These are phyloP conservation scores for Nasonovia ribisnigri DNA, from an alignment of 2,888 invertebrate species.

Conservation along the genomic window DNA sequence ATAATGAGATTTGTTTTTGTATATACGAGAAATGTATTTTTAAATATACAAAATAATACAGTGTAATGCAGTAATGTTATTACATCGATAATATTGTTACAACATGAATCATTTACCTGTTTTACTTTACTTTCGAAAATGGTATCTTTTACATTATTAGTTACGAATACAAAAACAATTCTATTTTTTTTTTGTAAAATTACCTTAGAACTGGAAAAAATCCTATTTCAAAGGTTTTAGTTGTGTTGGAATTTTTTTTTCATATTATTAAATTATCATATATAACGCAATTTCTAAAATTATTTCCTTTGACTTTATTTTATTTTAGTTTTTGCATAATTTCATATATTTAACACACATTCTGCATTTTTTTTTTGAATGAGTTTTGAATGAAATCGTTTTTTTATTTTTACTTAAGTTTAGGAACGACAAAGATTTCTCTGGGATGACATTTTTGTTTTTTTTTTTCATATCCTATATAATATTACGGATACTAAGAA, in stretches of 20 bases:
- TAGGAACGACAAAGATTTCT: not conserved
- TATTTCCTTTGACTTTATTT: not conserved
- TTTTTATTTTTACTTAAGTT: not conserved
- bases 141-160: conserved; percentile 1
- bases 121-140: conserved; percentile 9
- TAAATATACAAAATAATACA: not conserved
- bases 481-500: not conserved
- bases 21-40: not conserved
- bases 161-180: not conserved
- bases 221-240: conserved; percentile 23
- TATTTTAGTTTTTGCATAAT: not conserved
- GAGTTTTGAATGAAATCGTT: not conserved
- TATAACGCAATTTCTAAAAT: not conserved
- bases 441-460: not conserved
- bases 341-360: not conserved
- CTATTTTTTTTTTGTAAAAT: conserved; percentile 19
- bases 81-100: conserved; percentile 26
- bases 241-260: not conserved
- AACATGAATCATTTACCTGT: conserved; percentile 24
- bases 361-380: no score
- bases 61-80: not conserved
- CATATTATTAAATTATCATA: conserved; percentile 23
- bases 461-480: not conserved
- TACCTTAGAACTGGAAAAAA: conserved; percentile 13
- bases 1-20: not conserved